Conservation (phyloP, 2,888 invertebrate species). For the Pegoplata infirma region DNA sequence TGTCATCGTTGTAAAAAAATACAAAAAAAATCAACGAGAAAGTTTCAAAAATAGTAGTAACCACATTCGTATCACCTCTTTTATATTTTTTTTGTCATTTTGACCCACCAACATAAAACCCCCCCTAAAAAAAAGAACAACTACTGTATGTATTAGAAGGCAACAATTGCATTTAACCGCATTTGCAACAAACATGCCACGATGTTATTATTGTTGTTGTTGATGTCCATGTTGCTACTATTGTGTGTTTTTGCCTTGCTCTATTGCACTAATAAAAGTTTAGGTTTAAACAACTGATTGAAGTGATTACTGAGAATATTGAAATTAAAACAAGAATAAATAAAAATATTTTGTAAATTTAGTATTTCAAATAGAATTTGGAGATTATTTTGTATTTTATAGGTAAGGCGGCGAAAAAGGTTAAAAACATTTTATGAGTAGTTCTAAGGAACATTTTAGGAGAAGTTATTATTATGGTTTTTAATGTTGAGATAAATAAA, state of each 20-base stretch:
- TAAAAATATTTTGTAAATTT: no score
- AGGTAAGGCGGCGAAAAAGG: no score
- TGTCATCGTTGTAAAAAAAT: slow-evolving; percentile 45
- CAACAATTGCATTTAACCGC: slow-evolving; percentile 48
- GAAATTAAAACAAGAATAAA: slow-evolving; percentile 21
- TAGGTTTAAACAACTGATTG: slow-evolving; percentile 51
- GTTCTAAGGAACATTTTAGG: no score
- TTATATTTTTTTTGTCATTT: slow-evolving; percentile 17
- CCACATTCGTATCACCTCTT: slow-evolving; percentile 48
- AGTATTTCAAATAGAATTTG: no score
- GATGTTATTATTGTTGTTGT: no score
- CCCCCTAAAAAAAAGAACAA: slow-evolving; percentile 26
- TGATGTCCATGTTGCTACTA: not conserved
- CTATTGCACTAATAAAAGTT: slow-evolving; percentile 52
- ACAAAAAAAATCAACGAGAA: slow-evolving; percentile 53
- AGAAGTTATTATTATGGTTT: no score
- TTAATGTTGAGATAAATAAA: no score
- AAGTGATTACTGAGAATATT: slow-evolving; percentile 51
- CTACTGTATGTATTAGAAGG: slow-evolving; percentile 33
- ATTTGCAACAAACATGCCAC: slow-evolving; percentile 33
- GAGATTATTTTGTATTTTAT: no score
- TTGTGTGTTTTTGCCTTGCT: slow-evolving; percentile 15
- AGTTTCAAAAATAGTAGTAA: slow-evolving; percentile 38
- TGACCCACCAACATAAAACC: slow-evolving; percentile 46
- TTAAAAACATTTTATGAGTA: slow-evolving; percentile 28